phyloP scores from a whole-genome alignment of 2,797 vertebrate genomes.

The Salmo trutta region DNA sequence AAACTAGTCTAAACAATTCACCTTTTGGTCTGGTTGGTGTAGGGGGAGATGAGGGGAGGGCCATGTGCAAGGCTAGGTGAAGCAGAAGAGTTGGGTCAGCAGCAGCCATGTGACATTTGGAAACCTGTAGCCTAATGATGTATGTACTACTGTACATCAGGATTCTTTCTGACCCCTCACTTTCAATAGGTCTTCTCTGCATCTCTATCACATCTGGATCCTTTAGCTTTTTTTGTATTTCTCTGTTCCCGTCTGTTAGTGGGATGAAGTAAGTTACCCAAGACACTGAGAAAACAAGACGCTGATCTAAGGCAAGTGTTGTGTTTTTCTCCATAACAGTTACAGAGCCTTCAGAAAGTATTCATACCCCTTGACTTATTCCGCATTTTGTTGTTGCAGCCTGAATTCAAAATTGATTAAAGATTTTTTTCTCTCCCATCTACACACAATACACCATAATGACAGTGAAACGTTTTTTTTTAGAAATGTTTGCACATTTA shows the following conservation, averaged over 20 bases:
- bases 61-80: slow-evolving; percentile 30
- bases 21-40: background rate
- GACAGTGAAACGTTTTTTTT: no score
- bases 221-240: no score
- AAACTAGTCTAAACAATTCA: slow-evolving; percentile 65
- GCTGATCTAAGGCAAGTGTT: background rate
- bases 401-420: no score
- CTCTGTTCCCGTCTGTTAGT: no score
- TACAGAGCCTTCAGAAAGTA: no score
- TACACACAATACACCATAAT: no score
- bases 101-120: background rate
- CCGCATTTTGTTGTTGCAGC: no score
- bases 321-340: background rate
- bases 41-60: slow-evolving; percentile 13
- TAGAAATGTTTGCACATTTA: no score
- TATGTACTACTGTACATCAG: background rate
- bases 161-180: background rate
- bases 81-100: slow-evolving; percentile 5
- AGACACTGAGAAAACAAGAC: background rate
- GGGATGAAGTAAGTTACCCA: no score
- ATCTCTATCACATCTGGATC: background rate
- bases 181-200: background rate
- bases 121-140: background rate
- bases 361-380: no score
- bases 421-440: no score